Percentiles rank a stretch among this genome's conserved stretches.
These are phyloP conservation scores for Candidula unifasciata DNA, from an alignment of 2,888 invertebrate species.

Conservation along the genomic window DNA sequence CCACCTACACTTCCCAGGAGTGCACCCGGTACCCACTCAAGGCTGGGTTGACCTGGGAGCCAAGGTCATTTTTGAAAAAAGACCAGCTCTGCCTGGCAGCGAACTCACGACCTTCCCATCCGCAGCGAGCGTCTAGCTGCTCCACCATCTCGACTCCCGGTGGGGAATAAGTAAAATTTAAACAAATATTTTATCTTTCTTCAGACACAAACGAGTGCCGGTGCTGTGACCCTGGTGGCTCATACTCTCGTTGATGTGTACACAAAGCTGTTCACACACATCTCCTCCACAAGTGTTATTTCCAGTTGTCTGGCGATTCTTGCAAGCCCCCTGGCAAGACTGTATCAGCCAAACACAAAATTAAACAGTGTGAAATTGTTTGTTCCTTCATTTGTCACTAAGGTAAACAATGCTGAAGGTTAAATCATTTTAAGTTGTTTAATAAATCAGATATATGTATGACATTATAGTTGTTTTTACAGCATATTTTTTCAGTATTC, in stretches of 20 bases:
- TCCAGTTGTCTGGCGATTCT: slow-evolving; percentile 20
- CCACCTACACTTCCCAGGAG: too few species aligned
- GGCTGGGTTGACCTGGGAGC: too few species aligned
- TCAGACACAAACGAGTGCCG: slow-evolving; percentile 14
- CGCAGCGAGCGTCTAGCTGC: too few species aligned
- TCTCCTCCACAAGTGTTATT: slow-evolving; percentile 36
- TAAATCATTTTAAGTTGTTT: not conserved
- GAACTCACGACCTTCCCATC: too few species aligned
- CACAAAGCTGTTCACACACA: slow-evolving; percentile 39
- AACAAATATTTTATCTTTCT: slow-evolving; percentile 1
- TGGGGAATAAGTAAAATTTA: too few species aligned
- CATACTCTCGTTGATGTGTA: slow-evolving; percentile 28
- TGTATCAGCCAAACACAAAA: slow-evolving; percentile 28
- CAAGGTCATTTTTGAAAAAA: too few species aligned
- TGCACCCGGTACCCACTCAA: too few species aligned
- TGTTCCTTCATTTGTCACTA: slow-evolving; percentile 30
- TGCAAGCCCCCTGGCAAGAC: slow-evolving; percentile 28
- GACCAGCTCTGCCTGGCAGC: too few species aligned
- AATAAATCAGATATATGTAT: not conserved
- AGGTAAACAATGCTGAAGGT: slow-evolving; percentile 14
- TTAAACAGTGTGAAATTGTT: slow-evolving; percentile 17
- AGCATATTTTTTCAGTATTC: too few species aligned
- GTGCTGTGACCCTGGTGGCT: not conserved
- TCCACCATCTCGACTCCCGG: too few species aligned
- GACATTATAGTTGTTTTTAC: too few species aligned